phyloP scores from a whole-genome alignment of 2,888 invertebrate genomes.

The Hirtodrosophila duncani region DNA sequence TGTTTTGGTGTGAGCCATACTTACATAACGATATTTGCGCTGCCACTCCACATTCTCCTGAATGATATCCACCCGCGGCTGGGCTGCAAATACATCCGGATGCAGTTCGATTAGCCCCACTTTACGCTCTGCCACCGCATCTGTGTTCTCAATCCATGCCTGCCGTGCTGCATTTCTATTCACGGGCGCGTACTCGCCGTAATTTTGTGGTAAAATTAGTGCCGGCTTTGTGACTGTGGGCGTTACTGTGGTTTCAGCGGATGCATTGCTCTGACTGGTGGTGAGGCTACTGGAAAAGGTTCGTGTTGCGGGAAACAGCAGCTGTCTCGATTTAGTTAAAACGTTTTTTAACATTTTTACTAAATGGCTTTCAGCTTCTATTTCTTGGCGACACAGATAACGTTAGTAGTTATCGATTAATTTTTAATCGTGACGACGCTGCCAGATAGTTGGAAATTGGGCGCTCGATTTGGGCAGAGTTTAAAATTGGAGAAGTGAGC shows the following conservation, averaged over 20 bases:
- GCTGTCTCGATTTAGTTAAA: conserved; percentile 61
- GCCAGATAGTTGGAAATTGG: too few species aligned
- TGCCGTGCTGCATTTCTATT: conserved; percentile 80
- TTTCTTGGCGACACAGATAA: too few species aligned
- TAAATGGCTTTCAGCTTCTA: too few species aligned
- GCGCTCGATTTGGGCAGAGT: too few species aligned
- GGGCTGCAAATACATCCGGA: conserved; percentile 89
- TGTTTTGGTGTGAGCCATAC: conserved; percentile 87
- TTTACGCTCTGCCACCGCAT: conserved; percentile 86
- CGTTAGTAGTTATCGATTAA: too few species aligned
- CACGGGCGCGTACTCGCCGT: conserved; percentile 44
- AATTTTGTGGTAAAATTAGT: conserved; percentile 65
- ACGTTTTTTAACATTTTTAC: conserved; percentile 66
- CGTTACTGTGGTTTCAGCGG: conserved; percentile 9
- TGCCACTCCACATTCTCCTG: conserved; percentile 94
- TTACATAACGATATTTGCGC: conserved; percentile 87
- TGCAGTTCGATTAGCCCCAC: conserved; percentile 93
- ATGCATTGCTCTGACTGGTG: conserved; percentile 16
- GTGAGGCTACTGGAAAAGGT: conserved; percentile 32
- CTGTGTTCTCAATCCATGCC: conserved; percentile 92
- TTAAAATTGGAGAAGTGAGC: too few species aligned
- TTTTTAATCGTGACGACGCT: too few species aligned
- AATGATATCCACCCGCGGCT: conserved; percentile 92
- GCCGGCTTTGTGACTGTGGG: conserved; percentile 20
- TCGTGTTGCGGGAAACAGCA: conserved; percentile 50